Evolutionary conservation across 92 coral and sea anemone species (phyloP), one percentile per base, ranked within the genome.

Genomic region (Parazoanthus atlanticus): DNA sequence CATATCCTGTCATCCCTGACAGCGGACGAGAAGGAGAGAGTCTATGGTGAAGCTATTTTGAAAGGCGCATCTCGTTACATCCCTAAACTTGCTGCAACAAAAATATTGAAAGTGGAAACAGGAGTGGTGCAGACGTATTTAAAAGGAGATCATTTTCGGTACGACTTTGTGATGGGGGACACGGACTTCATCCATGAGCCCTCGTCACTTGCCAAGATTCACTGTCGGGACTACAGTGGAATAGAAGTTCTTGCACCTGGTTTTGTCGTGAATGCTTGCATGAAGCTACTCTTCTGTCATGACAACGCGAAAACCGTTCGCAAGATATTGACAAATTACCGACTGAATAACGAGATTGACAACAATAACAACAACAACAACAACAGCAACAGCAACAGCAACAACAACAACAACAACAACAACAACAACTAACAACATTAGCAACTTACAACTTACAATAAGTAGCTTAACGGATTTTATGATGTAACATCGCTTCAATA

Each of bases 221-320:
- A 69, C 79, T 72, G 85, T 6, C 79, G 96, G 4, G 89, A 90
- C 49, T 94, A 92, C 84, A 90, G 91, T 81, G 96, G 94, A 13
- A 93, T 92, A n/a, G 92, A 92, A 40, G 54, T 66, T 26, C 89
- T 89, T 40, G 70, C 81, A 26, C 90, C 94, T 5, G 93, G 96
- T 4, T 93, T 84, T 61, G 88, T 93, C 11, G 85, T 92, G 25
- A 93, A 93, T 85, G 91, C 96, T 0, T 91, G 96, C 58, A 93
- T 93, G 93, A 93, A 93, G 78, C 86, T 93, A 16, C 58, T 93
- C 10, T 93, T 77, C 67, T 92, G 94, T 36, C 41, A 65, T 15
- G 87, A 88, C 65, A 93, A 93, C 74, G 96, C 94, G 16, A 81
- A 75, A 65, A 40, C 79, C 17, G 91, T 93, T 43, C 69, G 80